These are phyloP conservation scores for Suncus etruscus DNA, from an alignment of 2,113 vertebrate genomes.

Conservation along the genomic window DNA sequence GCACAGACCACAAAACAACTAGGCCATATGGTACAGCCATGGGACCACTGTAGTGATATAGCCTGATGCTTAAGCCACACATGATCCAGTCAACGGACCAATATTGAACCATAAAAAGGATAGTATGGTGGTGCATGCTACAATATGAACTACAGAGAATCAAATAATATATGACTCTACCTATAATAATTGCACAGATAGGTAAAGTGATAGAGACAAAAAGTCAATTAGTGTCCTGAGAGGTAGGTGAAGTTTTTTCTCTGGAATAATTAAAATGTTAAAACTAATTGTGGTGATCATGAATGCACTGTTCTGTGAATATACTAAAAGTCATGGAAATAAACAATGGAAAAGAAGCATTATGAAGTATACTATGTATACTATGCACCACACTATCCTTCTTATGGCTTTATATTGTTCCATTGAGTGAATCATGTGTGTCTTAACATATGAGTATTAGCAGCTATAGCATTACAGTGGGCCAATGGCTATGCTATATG, in stretches of 20 bases:
- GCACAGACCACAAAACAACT: too few species aligned
- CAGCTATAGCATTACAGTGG: too few species aligned
- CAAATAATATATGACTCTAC: not conserved
- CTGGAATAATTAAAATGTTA: not conserved
- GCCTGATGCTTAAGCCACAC: not conserved
- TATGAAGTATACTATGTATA: too few species aligned
- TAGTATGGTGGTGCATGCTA: not conserved
- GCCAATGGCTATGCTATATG: too few species aligned
- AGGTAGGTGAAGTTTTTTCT: not conserved
- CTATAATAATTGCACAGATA: not conserved
- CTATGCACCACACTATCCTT: too few species aligned
- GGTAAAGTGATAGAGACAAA: not conserved
- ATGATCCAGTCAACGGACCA: not conserved
- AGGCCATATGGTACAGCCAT: too few species aligned
- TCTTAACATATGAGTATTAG: too few species aligned
- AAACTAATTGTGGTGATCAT: not conserved
- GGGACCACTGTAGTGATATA: too few species aligned
- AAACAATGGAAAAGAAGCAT: not conserved
- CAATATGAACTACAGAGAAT: not conserved
- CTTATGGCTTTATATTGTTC: too few species aligned
- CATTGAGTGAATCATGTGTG: too few species aligned
- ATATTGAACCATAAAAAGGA: constrained; percentile 5
- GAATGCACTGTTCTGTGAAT: not conserved
- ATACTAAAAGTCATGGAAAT: constrained; percentile 3
- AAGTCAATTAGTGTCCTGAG: not conserved